Evolutionary conservation across 92 coral and sea anemone species (phyloP), one percentile per base, ranked within the genome.

Genomic region (Phenganax marumi): DNA sequence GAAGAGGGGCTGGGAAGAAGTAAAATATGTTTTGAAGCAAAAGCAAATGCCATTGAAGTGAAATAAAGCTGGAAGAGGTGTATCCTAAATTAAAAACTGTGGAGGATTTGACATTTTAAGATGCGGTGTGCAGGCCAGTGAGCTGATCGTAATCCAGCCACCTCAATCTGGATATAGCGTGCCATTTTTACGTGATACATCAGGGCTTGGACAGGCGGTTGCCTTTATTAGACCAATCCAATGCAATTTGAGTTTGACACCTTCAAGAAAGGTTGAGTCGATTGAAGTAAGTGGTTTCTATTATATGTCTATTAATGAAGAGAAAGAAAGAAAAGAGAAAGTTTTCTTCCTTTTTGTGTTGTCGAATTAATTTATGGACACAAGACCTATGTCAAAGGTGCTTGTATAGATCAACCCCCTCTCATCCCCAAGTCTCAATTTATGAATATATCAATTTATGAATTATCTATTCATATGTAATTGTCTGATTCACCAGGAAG

Each of bases 81-180:
- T 79, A 79, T 60, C 83, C 74, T 23, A 79, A 79, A 72, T 79
- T 79, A 18, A 79, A 55, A 60, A 79, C 73, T 4, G 75, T 79
- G 84, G 84, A 79, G 75, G 63, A 74, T 74, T 74, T 74, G 79
- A 50, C 60, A 74, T 71, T 48, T 18, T 71, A 43, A 71, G 77
- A 43, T 25, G 77, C n/a, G 77, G 77, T 8, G 48, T 71, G 12
- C 51, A 22, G 11, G 11, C 48, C 43, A 75, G 80, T 48, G 80
- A 75, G 12, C 33, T 74, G 54, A 50, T 62, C 19, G n/a, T 74
- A 71, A 71, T 46, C 24, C 77, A 55, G 54, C 77, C 77, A 72
- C 77, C 77, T 50, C 77, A 39, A 72, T 72, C 77, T 39, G 77
- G 57, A 43, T 72, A 72, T 72, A 72, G 57, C 23, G 77, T 72